These are phyloP conservation scores for Molossus molossus DNA, from an alignment of 2,797 vertebrate genomes.

Conservation along the genomic window DNA sequence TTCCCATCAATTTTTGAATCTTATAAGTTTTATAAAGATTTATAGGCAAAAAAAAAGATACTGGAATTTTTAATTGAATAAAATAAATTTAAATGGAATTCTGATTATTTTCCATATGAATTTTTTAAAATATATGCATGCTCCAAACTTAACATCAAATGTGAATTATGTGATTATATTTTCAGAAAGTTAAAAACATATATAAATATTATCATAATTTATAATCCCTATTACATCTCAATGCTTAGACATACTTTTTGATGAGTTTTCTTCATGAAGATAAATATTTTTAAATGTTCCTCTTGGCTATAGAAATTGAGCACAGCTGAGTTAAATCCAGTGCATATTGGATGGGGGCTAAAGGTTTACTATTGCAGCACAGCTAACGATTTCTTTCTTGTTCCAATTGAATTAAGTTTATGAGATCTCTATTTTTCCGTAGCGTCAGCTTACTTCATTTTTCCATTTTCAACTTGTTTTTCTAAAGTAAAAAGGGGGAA, in stretches of 20 bases:
- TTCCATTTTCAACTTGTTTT: constrained; percentile 60
- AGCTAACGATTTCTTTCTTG: neutral
- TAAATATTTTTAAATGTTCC: neutral
- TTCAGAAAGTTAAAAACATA: constrained; percentile 52
- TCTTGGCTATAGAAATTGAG: neutral
- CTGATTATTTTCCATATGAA: constrained; percentile 55
- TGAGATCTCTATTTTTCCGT: constrained; percentile 62
- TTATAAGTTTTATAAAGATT: constrained; percentile 60
- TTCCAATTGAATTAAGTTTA: constrained; percentile 28
- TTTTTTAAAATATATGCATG: constrained; percentile 43
- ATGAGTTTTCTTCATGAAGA: constrained; percentile 48
- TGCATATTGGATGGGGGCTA: neutral
- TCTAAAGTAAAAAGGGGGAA: constrained; percentile 43
- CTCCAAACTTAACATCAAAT: constrained; percentile 43
- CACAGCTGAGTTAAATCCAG: constrained; percentile 25
- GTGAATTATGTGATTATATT: constrained; percentile 23
- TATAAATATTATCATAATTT: constrained; percentile 56
- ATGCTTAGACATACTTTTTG: constrained; percentile 41
- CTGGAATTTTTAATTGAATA: constrained; percentile 30
- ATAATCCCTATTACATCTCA: neutral
- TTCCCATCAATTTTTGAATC: constrained; percentile 10
- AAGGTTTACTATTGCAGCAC: neutral
- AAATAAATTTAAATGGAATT: constrained; percentile 67
- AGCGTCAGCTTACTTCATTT: constrained; percentile 28
- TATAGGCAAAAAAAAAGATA: neutral